Base-by-base conservation (phyloP, 23 tunicate species). In the Trididemnum clinides region DNA sequence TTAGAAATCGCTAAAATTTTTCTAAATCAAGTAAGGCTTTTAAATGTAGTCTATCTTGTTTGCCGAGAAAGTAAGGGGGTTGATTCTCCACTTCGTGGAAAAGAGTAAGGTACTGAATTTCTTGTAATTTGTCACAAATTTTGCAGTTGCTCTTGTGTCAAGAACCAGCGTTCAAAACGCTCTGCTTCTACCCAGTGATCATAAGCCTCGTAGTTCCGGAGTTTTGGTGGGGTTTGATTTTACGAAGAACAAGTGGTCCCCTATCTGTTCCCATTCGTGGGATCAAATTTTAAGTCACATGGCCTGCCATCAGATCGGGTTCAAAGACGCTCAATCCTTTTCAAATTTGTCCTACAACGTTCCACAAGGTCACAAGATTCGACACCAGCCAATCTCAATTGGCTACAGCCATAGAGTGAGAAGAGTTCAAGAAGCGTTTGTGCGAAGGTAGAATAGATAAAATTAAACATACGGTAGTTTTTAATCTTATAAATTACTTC, bases 231-330 rank as follows among this genome's bases (percentile, higher is more conserved):
- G 94, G 22, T 89, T 26, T 70, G 74, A 83, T 57, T 28, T 36
- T n/a, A 15, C 50, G 5, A 32, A 88, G 26, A 38, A 76, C 33
- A 65, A 34, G 7, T 92, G 91, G 91, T 51, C 63, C 31, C 97
- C 97, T 2, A 33, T 92, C 4, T 92, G 97, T 50, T 83, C 88
- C 28, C 71, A 82, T 33, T 49, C 76, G n/a, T 92, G 97, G 97
- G 73, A 82, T 19, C 63, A 59, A 2, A 0, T 78, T 20, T 25
- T 87, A 19, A 80, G 87, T 71, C 88, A 87, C 34, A 57, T 82
- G 33, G 91, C 88, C 5, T 92, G 97, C 49, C 65, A 49, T 50
- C 97, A 92, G 74, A 83, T 92, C 88, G 85, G 88, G 38, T 92
- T 50, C 39, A 72, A 72, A 32, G 82, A 86, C 32, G 90, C 90